Base-by-base conservation (phyloP, 2,113 vertebrate genomes). In the Martes martes region DNA sequence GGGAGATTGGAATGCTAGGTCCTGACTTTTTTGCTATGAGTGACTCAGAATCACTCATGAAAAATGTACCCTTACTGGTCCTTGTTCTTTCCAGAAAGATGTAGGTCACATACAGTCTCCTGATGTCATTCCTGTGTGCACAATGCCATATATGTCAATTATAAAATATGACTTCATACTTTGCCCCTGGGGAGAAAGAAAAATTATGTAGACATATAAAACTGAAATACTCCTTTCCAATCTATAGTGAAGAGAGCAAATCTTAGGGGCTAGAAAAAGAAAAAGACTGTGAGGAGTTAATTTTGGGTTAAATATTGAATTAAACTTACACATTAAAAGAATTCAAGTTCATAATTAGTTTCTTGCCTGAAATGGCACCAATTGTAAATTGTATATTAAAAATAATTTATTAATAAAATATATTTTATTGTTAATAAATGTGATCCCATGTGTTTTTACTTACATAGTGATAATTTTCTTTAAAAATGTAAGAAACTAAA, bases 81-180 rank as follows among this genome's bases (percentile, higher is more conserved):
- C 47, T 26, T 67, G 15, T 21, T 93, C 26, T 85, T 93, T 91
- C 31, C 86, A 87, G 26, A 47, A 61, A 89, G 33, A 73, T 81
- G 3, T 33, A 71, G 47, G 61, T 83, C 86, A 97, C 4, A 6
- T 52, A 76, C 6, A 26, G 42, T 81, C 33, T 92, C n/a, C 63
- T 92, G 57, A 96, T 81, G 31, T 92, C 63, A 84, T 67, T 85
- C 31, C 39, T 7, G 21, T 61, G 7, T 84, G 71, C 28, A 50
- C n/a, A 36, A 67, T 79, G 3, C 11, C 55, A 84, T 78, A n/a
- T 67, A 39, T 88, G 33, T 50, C 80, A 89, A 71, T 76, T 91
- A 82, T 50, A 47, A 97, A 94, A 82, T 76, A 89, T 63, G 47
- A 95, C 65, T 91, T 92, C 78, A 63, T 47, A 65, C 3, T 95